These are phyloP conservation scores for Anastrepha obliqua DNA, from an alignment of 1,140 invertebrate species.

Conservation along the genomic window DNA sequence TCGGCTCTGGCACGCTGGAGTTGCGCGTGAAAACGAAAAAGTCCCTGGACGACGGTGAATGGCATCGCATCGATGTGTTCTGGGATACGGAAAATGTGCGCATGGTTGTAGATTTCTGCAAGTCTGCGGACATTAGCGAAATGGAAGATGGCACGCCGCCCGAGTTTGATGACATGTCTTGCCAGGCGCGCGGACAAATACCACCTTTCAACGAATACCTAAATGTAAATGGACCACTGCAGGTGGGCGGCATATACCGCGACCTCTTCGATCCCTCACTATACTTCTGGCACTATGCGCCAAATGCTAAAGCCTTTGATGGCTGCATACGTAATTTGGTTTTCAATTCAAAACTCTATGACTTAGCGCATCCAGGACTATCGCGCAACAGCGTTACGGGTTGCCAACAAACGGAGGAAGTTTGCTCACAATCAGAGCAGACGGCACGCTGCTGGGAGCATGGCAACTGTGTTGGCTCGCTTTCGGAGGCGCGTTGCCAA, in stretches of 20 bases:
- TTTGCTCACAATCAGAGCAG: conserved; percentile 87
- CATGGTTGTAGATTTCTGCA: conserved; percentile 94
- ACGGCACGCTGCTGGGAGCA: conserved; percentile 92
- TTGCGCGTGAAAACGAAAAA: conserved; percentile 91
- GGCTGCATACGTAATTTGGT: conserved; percentile 96
- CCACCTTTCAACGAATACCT: conserved; percentile 97
- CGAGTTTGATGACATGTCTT: conserved; percentile 89
- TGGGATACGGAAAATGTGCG: conserved; percentile 94
- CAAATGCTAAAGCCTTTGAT: conserved; percentile 90
- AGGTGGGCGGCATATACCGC: conserved; percentile 92
- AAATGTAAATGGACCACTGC: conserved; percentile 95
- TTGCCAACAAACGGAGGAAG: conserved; percentile 92
- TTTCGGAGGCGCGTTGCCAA: conserved; percentile 90
- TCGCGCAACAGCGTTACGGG: conserved; percentile 89
- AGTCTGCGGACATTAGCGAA: conserved; percentile 89
- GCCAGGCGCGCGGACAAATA: conserved; percentile 90
- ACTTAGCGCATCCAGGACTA: conserved; percentile 90
- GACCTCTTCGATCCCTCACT: conserved; percentile 89
- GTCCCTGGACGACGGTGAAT: conserved; percentile 93
- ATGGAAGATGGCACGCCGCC: conserved; percentile 90
- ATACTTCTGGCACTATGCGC: conserved; percentile 91
- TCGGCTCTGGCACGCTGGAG: conserved; percentile 94
- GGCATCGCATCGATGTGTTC: conserved; percentile 96
- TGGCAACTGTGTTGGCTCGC: conserved; percentile 93
- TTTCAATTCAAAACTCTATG: conserved; percentile 96